These are phyloP conservation scores for Eupeodes luniger DNA, from an alignment of 2,888 invertebrate species.

Conservation along the genomic window DNA sequence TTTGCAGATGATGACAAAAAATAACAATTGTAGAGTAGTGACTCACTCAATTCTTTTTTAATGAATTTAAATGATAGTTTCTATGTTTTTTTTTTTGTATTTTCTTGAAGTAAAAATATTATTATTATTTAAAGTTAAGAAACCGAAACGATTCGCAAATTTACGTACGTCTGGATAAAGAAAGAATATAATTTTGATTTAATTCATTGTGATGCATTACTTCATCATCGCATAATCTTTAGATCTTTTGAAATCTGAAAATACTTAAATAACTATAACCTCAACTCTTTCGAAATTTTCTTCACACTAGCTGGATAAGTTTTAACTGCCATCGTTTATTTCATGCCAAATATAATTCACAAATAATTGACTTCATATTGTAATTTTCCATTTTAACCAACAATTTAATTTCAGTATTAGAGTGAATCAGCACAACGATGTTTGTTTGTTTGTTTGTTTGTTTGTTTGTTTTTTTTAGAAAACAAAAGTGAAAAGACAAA, in stretches of 20 bases:
- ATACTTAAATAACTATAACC: background rate
- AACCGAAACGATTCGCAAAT: background rate
- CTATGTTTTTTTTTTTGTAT: no score
- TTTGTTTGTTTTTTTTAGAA: conserved; percentile 25
- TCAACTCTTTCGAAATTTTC: conserved; percentile 43
- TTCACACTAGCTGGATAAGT: conserved; percentile 11
- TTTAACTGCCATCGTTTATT: background rate
- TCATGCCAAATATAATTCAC: conserved; percentile 33
- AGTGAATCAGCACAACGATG: conserved; percentile 19
- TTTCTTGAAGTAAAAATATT: no score
- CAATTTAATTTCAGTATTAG: background rate
- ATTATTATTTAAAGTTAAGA: background rate
- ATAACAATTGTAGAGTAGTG: background rate
- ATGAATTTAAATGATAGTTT: background rate
- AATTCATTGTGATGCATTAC: conserved; percentile 3
- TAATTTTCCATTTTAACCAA: conserved; percentile 21
- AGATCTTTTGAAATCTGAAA: conserved; percentile 14
- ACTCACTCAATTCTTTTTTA: background rate
- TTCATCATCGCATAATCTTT: conserved; percentile 20
- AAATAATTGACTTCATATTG: conserved; percentile 40
- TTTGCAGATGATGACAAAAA: background rate
- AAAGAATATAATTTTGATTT: background rate
- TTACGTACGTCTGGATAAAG: background rate
- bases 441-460: conserved; percentile 1
- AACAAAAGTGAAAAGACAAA: conserved; percentile 53